Conservation (phyloP, 2,113 vertebrate species). For the Axis porcinus region DNA sequence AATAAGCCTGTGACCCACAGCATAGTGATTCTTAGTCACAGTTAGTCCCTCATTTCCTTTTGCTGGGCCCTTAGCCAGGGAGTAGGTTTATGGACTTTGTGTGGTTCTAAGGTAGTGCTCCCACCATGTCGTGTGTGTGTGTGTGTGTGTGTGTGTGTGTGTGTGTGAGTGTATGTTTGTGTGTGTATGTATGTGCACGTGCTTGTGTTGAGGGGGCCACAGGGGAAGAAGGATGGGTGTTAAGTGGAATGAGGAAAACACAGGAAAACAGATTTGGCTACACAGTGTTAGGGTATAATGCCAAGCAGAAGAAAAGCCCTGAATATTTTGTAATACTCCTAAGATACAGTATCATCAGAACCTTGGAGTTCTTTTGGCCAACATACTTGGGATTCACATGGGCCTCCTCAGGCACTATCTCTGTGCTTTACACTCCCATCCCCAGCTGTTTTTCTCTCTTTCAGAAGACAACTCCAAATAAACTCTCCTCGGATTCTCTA, state of each 20-base stretch:
- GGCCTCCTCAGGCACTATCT: not conserved
- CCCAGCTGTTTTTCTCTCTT: not conserved
- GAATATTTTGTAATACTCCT: not conserved
- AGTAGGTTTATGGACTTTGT: not conserved
- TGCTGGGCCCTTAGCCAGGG: slow-evolving; percentile 7
- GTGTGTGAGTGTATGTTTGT: not conserved
- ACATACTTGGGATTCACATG: not conserved
- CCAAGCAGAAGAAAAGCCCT: not conserved
- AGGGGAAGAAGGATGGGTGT: not conserved
- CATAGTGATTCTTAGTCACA: not conserved
- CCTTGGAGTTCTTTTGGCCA: not conserved
- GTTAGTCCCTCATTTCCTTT: slow-evolving; percentile 15
- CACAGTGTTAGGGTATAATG: not conserved
- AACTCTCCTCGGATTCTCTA: not conserved
- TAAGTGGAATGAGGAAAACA: not conserved
- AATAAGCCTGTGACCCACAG: not conserved
- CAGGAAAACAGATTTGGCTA: not conserved
- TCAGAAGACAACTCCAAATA: not conserved
- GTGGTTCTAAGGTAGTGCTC: not conserved
- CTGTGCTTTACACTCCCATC: not conserved
- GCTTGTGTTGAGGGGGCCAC: not conserved
- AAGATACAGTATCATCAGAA: not conserved
- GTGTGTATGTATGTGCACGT: not conserved
- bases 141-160: not conserved
- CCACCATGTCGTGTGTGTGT: not conserved